Percentiles rank a stretch among this genome's conserved stretches.
These are phyloP conservation scores for Xestia rhomboidea DNA, from an alignment of 2,888 invertebrate species.

Conservation along the genomic window DNA sequence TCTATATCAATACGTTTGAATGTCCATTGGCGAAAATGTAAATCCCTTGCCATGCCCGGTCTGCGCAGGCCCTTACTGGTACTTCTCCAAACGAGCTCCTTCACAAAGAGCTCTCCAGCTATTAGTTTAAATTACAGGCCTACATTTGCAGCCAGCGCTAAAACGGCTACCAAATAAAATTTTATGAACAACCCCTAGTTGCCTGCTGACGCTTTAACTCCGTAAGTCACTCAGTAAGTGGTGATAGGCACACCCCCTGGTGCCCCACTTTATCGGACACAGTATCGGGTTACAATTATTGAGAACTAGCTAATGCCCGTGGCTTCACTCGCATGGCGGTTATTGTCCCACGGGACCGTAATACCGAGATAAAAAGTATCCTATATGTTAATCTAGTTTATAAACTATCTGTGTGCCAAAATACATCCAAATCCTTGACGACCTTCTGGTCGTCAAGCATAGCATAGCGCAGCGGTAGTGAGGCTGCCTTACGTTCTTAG, in stretches of 20 bases:
- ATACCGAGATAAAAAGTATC: neutral
- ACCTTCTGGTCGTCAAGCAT: no score
- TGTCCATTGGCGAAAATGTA: no score
- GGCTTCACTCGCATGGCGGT: neutral
- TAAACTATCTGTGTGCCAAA: neutral
- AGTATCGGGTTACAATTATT: constrained; percentile 39
- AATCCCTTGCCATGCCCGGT: no score
- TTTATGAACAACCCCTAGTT: constrained; percentile 34
- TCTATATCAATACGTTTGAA: no score
- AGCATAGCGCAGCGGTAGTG: no score
- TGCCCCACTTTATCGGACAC: constrained; percentile 50
- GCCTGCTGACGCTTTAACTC: constrained; percentile 45
- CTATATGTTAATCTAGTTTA: neutral
- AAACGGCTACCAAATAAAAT: constrained; percentile 43
- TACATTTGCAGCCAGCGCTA: neutral
- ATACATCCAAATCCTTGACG: neutral
- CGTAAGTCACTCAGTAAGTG: constrained; percentile 42
- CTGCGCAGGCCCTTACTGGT: no score
- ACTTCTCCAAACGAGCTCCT: neutral
- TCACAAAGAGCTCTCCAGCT: neutral
- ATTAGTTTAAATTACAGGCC: constrained; percentile 9
- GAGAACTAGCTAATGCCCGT: neutral
- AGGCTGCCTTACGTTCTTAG: no score
- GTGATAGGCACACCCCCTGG: constrained; percentile 46
- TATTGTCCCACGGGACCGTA: neutral